Conservation (phyloP, 2,888 invertebrate species). For the Tenthredo notha region DNA sequence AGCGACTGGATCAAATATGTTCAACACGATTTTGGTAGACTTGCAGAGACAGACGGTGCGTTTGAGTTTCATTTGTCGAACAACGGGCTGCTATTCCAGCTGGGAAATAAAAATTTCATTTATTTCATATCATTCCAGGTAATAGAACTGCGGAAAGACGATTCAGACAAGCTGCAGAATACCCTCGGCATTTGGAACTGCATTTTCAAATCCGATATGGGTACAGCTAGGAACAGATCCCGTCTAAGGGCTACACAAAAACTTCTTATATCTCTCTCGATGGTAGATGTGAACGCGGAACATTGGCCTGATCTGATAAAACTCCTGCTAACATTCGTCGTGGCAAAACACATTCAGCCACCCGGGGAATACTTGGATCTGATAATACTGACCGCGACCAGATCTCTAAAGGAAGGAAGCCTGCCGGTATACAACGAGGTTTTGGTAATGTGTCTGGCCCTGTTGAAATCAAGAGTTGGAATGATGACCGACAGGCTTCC, state of each 20-base stretch:
- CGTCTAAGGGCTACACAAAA: conserved; percentile 63
- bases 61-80: neutral
- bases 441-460: conserved; percentile 65
- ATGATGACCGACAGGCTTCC: conserved; percentile 69
- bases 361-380: conserved; percentile 66
- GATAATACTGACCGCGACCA: conserved; percentile 62
- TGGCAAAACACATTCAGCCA: conserved; percentile 64
- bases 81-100: neutral
- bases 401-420: conserved; percentile 62
- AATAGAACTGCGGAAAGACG: neutral
- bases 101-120: neutral
- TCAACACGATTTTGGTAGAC: conserved; percentile 61
- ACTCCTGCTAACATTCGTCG: conserved; percentile 62
- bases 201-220: conserved; percentile 66
- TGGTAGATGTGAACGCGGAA: conserved; percentile 56
- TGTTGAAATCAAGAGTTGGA: conserved; percentile 66
- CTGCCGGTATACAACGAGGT: conserved; percentile 64
- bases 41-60: conserved; percentile 64
- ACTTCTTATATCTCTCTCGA: conserved; percentile 62
- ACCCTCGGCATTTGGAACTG: conserved; percentile 67
- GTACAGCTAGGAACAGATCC: conserved; percentile 63
- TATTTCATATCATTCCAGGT: neutral
- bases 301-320: conserved; percentile 63
- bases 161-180: conserved; percentile 58
- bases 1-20: conserved; percentile 62